These are phyloP conservation scores for Oncorhynchus nerka DNA, from an alignment of 2,113 vertebrate genomes.

Conservation along the genomic window DNA sequence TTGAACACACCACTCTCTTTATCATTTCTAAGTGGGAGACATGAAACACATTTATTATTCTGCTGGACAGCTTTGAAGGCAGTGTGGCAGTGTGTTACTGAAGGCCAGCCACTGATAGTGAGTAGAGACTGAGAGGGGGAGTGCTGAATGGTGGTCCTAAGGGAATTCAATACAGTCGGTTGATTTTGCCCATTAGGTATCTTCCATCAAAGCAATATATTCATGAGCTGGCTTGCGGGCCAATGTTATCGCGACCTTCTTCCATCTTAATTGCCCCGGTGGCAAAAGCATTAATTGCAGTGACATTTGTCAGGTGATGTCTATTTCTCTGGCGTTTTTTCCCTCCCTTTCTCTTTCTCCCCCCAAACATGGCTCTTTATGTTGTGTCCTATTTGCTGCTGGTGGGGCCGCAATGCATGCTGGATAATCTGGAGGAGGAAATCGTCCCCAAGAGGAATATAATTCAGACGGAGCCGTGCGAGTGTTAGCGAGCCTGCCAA, in stretches of 20 bases:
- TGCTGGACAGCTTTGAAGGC: constrained; percentile 7
- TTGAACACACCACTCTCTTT: background rate
- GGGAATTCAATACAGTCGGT: constrained; percentile 46
- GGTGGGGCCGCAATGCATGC: constrained; percentile 48
- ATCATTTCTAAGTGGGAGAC: constrained; percentile 1
- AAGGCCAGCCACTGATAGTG: background rate
- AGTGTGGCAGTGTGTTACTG: constrained; percentile 3
- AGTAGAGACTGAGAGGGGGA: background rate
- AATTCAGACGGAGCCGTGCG: constrained; percentile 29
- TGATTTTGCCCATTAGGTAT: constrained; percentile 21
- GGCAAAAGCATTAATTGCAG: constrained; percentile 24
- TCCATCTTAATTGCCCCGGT: constrained; percentile 34
- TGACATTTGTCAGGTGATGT: constrained; percentile 16
- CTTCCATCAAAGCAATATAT: constrained; percentile 37
- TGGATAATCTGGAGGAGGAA: constrained; percentile 42
- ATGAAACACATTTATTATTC: constrained; percentile 8
- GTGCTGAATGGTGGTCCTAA: constrained; percentile 14
- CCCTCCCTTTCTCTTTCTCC: background rate
- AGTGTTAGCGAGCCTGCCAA: constrained; percentile 54
- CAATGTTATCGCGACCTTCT: background rate
- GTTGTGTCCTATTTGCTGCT: constrained; percentile 37
- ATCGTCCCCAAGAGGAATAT: constrained; percentile 48
- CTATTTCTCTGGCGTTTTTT: background rate
- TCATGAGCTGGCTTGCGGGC: constrained; percentile 12
- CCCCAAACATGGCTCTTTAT: constrained; percentile 28